phyloP scores from a whole-genome alignment of 37 sponge, comb jelly and placozoan species.

The Mnemiopsis leidyi region DNA sequence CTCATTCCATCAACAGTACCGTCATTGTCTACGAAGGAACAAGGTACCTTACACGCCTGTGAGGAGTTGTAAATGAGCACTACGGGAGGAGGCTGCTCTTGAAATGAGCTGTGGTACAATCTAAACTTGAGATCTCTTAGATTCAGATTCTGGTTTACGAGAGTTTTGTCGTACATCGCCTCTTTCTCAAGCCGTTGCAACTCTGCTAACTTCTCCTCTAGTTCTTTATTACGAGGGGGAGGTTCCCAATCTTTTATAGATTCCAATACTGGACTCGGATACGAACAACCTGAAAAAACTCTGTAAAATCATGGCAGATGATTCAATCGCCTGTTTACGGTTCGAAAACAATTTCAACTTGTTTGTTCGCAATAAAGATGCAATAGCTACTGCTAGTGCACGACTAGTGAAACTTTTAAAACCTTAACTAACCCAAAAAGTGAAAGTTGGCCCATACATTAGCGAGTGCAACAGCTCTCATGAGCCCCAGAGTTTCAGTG shows the following conservation, averaged over 20 bases:
- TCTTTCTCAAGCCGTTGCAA: background rate
- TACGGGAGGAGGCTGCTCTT: background rate
- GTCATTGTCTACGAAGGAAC: background rate
- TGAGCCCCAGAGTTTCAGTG: background rate
- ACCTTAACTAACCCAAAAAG: constrained; percentile 61
- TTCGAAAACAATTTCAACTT: no score
- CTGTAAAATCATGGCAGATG: no score
- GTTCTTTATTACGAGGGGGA: background rate
- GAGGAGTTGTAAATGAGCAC: background rate
- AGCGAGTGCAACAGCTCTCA: constrained; percentile 21
- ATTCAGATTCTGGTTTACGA: background rate
- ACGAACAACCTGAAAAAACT: constrained; percentile 27
- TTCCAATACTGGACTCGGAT: background rate
- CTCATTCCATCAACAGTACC: background rate
- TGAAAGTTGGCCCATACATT: constrained; percentile 52
- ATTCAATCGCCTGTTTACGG: no score
- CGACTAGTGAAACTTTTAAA: no score
- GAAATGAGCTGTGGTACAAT: background rate
- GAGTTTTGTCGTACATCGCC: constrained; percentile 5
- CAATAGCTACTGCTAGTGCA: no score
- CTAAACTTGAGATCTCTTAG: background rate
- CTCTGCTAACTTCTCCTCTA: constrained; percentile 39
- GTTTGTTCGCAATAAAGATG: no score
- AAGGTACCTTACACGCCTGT: background rate
- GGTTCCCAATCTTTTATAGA: constrained; percentile 46